Base-by-base conservation (phyloP, 2,888 invertebrate species). In the Mesoligia furuncula region DNA sequence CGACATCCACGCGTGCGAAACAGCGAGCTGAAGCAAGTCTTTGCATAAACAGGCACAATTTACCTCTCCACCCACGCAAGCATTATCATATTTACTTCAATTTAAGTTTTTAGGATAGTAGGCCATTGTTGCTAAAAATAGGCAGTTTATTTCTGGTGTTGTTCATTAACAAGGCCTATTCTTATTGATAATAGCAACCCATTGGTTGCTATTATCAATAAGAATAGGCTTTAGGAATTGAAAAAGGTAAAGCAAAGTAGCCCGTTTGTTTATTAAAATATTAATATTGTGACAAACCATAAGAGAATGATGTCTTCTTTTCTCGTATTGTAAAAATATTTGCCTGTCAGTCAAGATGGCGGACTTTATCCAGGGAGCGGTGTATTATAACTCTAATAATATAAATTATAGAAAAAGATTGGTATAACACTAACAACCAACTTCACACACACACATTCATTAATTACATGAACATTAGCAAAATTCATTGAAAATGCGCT, bases 11-110 rank as follows among this genome's bases (percentile, higher is more conserved):
- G n/a, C n/a, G n/a, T n/a, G n/a, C n/a, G n/a, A n/a, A 17, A 7
- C 48, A 6, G 48, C 48, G 15, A 17, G 1, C 48, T 17, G 48
- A 17, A 48, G 48, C 17, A 1, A 7, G 48, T 48, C 39, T 66
- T 15, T 48, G 59, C 85, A 68, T 67, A 79, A 74, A 68, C n/a
- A 66, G 79, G 61, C 4, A 27, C 57, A 62, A 42, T 71, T 48
- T 72, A 78, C 62, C 39, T 11, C 31, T 2, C 17, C 45, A 20
- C 79, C 74, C 71, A 84, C 82, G 74, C 68, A 0, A 11, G 27
- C 68, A 84, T 82, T 82, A 72, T 61, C 71, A 68, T 84, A 69
- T 73, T 81, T 66, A 84, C 80, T 65, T 51, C 67, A 83, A 39
- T 59, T 66, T 59, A 17, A 8, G 6, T n/a, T n/a, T 62, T 57